phyloP scores from a whole-genome alignment of 2,113 vertebrate species.

The Misgurnus mizolepis region DNA sequence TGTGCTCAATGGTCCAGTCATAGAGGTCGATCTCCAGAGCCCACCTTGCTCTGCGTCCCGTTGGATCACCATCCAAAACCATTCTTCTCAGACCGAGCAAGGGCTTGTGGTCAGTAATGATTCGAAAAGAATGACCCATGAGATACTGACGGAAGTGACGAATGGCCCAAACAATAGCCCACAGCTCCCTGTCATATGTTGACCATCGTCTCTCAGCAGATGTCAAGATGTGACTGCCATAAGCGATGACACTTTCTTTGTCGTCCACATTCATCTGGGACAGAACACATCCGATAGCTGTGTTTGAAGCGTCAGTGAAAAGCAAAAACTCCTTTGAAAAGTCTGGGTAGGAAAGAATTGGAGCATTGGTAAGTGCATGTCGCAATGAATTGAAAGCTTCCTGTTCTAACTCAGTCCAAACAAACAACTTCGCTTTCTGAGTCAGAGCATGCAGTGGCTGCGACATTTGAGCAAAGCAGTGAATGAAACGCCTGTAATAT shows the following conservation, averaged over 20 bases:
- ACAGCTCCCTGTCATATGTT: conserved; percentile 41
- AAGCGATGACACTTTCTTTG: conserved; percentile 26
- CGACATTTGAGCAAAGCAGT: conserved; percentile 17
- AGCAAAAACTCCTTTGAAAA: conserved; percentile 34
- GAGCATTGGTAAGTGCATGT: conserved; percentile 14
- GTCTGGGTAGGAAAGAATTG: conserved; percentile 30
- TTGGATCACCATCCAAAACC: too few species aligned
- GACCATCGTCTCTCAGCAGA: conserved; percentile 32
- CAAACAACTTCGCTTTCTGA: conserved; percentile 1
- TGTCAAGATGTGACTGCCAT: conserved; percentile 42
- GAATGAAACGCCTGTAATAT: conserved; percentile 14
- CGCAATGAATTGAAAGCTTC: conserved; percentile 16
- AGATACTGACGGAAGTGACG: conserved; percentile 23
- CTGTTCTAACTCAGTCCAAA: conserved; percentile 28
- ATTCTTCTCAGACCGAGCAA: too few species aligned
- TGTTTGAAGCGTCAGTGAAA: conserved; percentile 35
- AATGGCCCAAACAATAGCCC: conserved; percentile 34
- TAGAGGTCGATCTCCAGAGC: too few species aligned
- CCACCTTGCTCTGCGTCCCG: too few species aligned
- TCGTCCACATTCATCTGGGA: background rate
- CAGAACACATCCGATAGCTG: conserved; percentile 29
- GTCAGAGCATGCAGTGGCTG: background rate
- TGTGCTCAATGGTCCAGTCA: too few species aligned
- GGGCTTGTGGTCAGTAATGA: too few species aligned
- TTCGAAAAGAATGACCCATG: too few species aligned